Base-by-base conservation (phyloP, 2,113 vertebrate genomes). In the Cyphomyrus discorhynchus region DNA sequence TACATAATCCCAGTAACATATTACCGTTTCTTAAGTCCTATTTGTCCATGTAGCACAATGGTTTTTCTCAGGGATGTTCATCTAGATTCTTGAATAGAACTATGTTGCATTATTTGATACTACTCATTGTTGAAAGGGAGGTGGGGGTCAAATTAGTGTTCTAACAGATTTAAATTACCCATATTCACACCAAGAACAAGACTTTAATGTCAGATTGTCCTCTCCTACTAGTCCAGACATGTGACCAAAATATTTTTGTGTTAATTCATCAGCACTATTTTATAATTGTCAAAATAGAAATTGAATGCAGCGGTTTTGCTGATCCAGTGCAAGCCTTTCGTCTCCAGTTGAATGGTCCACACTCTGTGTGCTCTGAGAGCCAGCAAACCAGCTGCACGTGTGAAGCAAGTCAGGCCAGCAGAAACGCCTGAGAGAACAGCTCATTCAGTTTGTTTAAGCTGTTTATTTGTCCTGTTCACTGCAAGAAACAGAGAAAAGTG, bases 231-330 rank as follows among this genome's bases (percentile, higher is more conserved):
- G 47, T 77, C 47, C 9, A 19, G 17, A 27, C 35, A 62, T 49
- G 47, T 77, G 88, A 50, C 88, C 6, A 46, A 50, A 87, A 46
- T 88, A 50, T 53, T 66, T n/a, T 89, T 77, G 56, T 56, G 86
- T n/a, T 62, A 86, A 58, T 89, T 52, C 70, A 89, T 49, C 77
- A 46, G 77, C 13, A 45, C 52, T 47, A 56, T 92, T 93, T 92
- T 90, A 88, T 90, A 8, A 89, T n/a, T 84, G 91, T 91, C 83
- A 77, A 93, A 94, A 93, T 92, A 86, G 93, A 94, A 93, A 95
- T 91, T 91, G 92, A 92, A 91, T 5, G 2, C 17, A 89, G 91
- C 62, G 35, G 91, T 94, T 95, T 90, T 95, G 95, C 95, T 96
- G 94, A 95, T 93, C 92, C 91, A 46, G 90, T 87, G 66, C 89